Evolutionary conservation across 2,113 vertebrate genomes (phyloP).

Genomic region (Archilochus colubris): DNA sequence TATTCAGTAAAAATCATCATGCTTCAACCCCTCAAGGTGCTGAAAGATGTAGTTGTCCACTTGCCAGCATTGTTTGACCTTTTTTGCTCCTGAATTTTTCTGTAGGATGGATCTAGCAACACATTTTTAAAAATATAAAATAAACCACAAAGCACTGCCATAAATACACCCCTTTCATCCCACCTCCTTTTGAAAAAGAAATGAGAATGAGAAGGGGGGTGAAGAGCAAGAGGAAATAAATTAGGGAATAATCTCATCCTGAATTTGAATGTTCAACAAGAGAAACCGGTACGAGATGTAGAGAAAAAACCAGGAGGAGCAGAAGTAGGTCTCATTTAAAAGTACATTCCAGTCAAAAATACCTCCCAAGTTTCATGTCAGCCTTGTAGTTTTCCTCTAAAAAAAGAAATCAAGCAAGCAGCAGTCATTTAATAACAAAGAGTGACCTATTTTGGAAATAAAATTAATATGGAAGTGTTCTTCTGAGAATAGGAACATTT

Average conservation of each 20-base stretch:
- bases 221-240: not conserved
- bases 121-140: not conserved
- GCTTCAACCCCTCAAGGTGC: not conserved
- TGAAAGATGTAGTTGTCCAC: not conserved
- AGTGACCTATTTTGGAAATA: slow-evolving; percentile 41
- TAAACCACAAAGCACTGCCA: not conserved
- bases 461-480: not conserved
- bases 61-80: not conserved
- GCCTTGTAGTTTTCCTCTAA: slow-evolving; percentile 10
- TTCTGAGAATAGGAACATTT: not conserved
- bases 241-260: not conserved
- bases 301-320: not conserved
- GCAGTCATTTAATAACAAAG: slow-evolving; percentile 18
- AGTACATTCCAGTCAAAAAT: slow-evolving; percentile 27
- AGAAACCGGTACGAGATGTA: not conserved
- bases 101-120: not conserved
- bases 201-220: not conserved
- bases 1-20: not conserved
- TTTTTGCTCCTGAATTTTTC: not conserved
- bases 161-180: slow-evolving; percentile 8
- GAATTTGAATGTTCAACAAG: slow-evolving; percentile 8
- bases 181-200: not conserved
- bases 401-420: slow-evolving; percentile 17
- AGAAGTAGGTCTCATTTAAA: slow-evolving; percentile 57
- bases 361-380: slow-evolving; percentile 19